Base-by-base conservation (phyloP, 2,888 invertebrate genomes). In the Eretmocerus hayati region DNA sequence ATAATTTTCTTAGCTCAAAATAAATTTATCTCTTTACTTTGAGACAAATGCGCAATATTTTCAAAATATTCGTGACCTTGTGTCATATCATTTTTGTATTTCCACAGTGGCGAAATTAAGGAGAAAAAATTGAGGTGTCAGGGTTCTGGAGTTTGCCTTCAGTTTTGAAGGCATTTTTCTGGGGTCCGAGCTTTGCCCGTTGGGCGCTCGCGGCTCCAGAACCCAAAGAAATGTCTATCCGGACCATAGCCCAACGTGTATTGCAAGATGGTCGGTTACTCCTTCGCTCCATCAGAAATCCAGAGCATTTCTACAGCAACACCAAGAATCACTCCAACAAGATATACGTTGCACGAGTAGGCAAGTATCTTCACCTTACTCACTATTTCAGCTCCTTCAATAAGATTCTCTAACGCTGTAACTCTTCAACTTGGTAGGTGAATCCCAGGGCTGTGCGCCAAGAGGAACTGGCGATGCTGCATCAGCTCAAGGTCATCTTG, bases 281-380 rank as follows among this genome's bases (percentile, higher is more conserved):
- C 41, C 41, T 69, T 36, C 67, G 66, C 46, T 59, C 62, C 50
- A 42, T 65, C 40, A 60, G 59, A 50, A 64, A 64, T 56, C 53
- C 54, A 46, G 57, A 58, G 50, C 51, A 41, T 36, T 53, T 56
- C 46, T 62, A 57, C 56, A 56, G 59, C 50, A 58, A 21, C 8
- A 33, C 60, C 42, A 59, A 58, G 47, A 58, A 56, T 41, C 56
- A 63, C 39, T 45, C 57, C 56, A 59, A 62, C 70, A 70, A 70
- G 55, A 70, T 70, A 70, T 68, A 70, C 66, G 64, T 67, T 67
- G 63, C 55, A 53, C 63, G 63, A 66, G 59, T 64, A 67, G 67
- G 69, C 65, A 52, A 66, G 63, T 59, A 18, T 6, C 26, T 26
- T 1, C 11, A 11, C 26, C 11, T 26, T 11, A 11, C 26, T 26